A percentile compares a stretch with the other conserved stretches of the same genome.
Evolutionary conservation across 2,797 vertebrate species (phyloP).

Genomic region (Sphenodon punctatus): DNA sequence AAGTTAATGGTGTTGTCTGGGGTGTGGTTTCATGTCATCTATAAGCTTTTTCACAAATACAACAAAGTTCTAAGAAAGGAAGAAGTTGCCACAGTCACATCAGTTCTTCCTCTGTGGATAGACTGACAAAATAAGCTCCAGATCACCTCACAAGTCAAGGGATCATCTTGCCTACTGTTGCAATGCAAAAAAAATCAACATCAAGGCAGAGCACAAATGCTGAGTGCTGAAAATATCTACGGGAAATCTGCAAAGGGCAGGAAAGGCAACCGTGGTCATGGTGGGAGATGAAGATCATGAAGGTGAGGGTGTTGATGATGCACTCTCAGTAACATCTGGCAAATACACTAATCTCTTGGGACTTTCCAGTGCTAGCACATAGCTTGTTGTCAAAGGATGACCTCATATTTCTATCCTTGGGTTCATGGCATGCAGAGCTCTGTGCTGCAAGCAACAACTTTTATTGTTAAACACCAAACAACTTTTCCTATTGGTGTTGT

Average conservation of each 20-base stretch:
- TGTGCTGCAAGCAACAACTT: conserved; percentile 12
- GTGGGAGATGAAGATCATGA: conserved; percentile 32
- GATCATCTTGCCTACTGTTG: conserved; percentile 32
- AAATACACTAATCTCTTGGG: conserved; percentile 48
- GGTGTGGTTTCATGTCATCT: not conserved
- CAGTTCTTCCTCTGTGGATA: not conserved
- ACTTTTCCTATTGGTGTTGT: conserved; percentile 24
- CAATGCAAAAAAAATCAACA: not conserved
- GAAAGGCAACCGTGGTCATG: conserved; percentile 38
- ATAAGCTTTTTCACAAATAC: not conserved
- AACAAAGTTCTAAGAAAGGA: not conserved
- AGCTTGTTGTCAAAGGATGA: conserved; percentile 30
- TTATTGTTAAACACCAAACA: conserved; percentile 54
- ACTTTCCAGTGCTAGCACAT: conserved; percentile 49
- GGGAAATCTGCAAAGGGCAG: conserved; percentile 54
- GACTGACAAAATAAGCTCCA: conserved; percentile 15
- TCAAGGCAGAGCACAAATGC: not conserved
- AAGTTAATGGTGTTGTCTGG: not conserved
- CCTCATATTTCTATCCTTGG: conserved; percentile 50
- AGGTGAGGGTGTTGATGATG: conserved; percentile 61
- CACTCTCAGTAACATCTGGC: conserved; percentile 68
- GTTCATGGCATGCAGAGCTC: conserved; percentile 21
- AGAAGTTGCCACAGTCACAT: not conserved
- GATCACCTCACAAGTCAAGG: conserved; percentile 17
- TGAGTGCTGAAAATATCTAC: conserved; percentile 5